Percentiles rank a stretch among this genome's conserved stretches.
These are phyloP conservation scores for Homarus americanus DNA, from an alignment of 1,140 invertebrate genomes.

Conservation along the genomic window DNA sequence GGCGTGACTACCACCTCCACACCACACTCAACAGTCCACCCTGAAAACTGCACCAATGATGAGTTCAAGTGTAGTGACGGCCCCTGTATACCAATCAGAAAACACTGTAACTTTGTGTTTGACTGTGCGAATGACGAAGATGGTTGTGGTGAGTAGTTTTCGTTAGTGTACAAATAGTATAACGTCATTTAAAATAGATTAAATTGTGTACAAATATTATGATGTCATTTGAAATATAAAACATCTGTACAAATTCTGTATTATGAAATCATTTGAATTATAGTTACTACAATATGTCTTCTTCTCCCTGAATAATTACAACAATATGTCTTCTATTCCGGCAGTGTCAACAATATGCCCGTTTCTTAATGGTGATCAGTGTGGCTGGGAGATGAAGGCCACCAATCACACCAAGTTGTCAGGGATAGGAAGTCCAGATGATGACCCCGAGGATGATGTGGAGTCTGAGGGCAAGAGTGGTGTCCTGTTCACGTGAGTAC, in stretches of 20 bases:
- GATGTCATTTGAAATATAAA: no score
- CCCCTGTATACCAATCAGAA: background rate
- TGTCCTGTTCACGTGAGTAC: background rate
- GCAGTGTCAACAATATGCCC: no score
- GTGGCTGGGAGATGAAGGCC: background rate
- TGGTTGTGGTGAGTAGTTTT: conserved; percentile 39
- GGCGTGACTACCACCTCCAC: background rate
- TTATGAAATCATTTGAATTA: no score
- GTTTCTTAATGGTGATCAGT: background rate
- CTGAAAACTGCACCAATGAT: conserved; percentile 27
- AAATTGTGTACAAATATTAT: no score
- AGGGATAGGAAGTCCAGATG: background rate
- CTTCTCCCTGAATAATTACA: background rate
- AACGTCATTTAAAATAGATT: no score
- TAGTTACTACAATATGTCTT: no score
- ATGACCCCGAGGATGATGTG: background rate
- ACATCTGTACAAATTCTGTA: no score
- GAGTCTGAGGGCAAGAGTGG: background rate
- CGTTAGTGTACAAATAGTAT: no score
- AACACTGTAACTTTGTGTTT: conserved; percentile 21
- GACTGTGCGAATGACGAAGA: conserved; percentile 40
- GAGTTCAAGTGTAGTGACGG: conserved; percentile 22
- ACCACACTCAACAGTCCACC: background rate
- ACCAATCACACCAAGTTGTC: background rate
- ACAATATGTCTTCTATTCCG: no score